Conservation (phyloP, 2,888 invertebrate species). For the Phyto melanocephala region DNA sequence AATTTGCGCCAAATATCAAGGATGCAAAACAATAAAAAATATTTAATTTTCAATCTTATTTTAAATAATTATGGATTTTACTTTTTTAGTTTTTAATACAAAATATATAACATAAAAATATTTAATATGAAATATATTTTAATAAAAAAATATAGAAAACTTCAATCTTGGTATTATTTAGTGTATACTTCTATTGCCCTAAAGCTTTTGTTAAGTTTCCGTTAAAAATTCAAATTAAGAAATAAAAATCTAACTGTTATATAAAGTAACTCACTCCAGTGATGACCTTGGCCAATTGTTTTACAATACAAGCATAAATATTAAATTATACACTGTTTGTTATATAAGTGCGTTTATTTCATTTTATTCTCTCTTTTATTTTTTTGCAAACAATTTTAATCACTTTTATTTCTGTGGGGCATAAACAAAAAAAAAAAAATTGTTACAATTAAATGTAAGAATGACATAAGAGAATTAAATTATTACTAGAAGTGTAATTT, state of each 20-base stretch:
- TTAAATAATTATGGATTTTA: no score
- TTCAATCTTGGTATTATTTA: no score
- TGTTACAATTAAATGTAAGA: background rate
- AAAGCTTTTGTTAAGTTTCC: conserved; percentile 2
- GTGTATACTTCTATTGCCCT: background rate
- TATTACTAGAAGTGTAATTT: conserved; percentile 6
- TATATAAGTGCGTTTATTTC: conserved; percentile 2
- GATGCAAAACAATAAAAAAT: no score
- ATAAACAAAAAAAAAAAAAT: background rate
- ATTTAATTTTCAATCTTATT: no score
- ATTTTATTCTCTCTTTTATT: no score
- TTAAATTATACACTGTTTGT: background rate
- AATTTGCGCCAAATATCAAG: no score
- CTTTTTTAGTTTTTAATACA: no score
- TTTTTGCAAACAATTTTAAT: conserved; percentile 18
- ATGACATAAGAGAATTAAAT: background rate
- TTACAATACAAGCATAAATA: background rate
- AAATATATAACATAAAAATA: no score
- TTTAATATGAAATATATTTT: no score
- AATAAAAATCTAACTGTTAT: conserved; percentile 5
- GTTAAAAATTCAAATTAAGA: conserved; percentile 30
- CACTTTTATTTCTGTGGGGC: background rate
- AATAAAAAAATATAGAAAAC: no score
- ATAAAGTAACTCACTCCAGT: background rate
- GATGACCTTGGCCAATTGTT: conserved; percentile 26